These are phyloP conservation scores for Zootermopsis nevadensis DNA, from an alignment of 2,888 invertebrate genomes.

Conservation along the genomic window DNA sequence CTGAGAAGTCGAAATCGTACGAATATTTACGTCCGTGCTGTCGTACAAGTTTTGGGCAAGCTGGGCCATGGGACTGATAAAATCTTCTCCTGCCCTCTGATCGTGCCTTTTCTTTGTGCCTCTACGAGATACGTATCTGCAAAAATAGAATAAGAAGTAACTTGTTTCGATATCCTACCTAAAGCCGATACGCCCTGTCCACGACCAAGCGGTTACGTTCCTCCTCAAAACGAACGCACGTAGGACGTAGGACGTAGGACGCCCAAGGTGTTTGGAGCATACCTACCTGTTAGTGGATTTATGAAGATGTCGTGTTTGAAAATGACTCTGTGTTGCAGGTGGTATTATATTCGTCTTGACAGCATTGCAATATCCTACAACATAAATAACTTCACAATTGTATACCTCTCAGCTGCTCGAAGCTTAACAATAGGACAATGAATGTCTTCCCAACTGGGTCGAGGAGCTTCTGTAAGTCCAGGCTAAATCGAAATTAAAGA, in stretches of 20 bases:
- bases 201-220: neutral
- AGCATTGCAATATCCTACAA: neutral
- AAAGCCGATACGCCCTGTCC: neutral
- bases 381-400: neutral
- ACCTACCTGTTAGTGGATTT: neutral
- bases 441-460: neutral
- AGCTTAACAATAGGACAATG: neutral
- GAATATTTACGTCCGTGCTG: neutral
- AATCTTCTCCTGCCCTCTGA: neutral
- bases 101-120: neutral
- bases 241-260: too few species aligned
- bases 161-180: slow-evolving; percentile 15
- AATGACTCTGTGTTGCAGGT: slow-evolving; percentile 2
- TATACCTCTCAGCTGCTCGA: neutral
- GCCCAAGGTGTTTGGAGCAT: too few species aligned
- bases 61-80: neutral
- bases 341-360: neutral
- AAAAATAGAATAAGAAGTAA: neutral
- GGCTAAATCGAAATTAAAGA: too few species aligned
- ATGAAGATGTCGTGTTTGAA: slow-evolving; percentile 2
- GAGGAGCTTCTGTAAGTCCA: too few species aligned
- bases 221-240: neutral
- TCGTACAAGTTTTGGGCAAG: slow-evolving; percentile 1
- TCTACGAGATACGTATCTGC: slow-evolving; percentile 15
- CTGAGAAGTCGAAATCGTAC: neutral